These are phyloP conservation scores for Penaeus vannamei DNA, from an alignment of 1,140 invertebrate genomes.

Conservation along the genomic window DNA sequence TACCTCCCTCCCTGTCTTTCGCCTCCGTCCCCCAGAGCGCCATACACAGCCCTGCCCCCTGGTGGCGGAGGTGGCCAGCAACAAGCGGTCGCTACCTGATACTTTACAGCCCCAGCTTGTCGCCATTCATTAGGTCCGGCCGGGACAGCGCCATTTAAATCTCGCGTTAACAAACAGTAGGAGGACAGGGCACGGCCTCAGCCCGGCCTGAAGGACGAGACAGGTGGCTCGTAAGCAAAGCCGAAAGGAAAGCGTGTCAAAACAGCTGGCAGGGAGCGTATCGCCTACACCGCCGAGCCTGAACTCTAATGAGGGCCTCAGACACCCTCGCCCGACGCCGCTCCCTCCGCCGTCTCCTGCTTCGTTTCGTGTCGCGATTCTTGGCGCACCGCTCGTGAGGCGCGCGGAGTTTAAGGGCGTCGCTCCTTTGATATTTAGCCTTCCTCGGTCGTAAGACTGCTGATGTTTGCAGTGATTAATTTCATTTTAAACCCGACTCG, in stretches of 20 bases:
- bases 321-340: not conserved
- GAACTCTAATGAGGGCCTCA: not conserved
- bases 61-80: not conserved
- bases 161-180: conserved; percentile 45
- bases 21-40: no score
- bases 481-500: no score
- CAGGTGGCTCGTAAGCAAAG: conserved; percentile 53
- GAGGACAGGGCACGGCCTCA: not conserved
- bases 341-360: no score
- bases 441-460: no score
- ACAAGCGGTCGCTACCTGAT: conserved; percentile 46
- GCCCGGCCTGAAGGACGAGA: conserved; percentile 40
- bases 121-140: conserved; percentile 52
- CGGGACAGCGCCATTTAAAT: conserved; percentile 35
- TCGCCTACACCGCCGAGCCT: conserved; percentile 8
- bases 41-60: no score
- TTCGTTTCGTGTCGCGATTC: no score
- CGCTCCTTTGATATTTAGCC: no score
- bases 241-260: conserved; percentile 44
- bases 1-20: no score
- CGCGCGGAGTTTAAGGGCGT: no score
- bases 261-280: conserved; percentile 42
- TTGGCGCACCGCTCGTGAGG: no score
- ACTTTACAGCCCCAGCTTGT: conserved; percentile 53
- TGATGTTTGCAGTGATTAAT: no score